A percentile compares a stretch with the other conserved stretches of the same genome.
phyloP scores from a whole-genome alignment of 2,797 vertebrate genomes.

The Vultur gryphus region DNA sequence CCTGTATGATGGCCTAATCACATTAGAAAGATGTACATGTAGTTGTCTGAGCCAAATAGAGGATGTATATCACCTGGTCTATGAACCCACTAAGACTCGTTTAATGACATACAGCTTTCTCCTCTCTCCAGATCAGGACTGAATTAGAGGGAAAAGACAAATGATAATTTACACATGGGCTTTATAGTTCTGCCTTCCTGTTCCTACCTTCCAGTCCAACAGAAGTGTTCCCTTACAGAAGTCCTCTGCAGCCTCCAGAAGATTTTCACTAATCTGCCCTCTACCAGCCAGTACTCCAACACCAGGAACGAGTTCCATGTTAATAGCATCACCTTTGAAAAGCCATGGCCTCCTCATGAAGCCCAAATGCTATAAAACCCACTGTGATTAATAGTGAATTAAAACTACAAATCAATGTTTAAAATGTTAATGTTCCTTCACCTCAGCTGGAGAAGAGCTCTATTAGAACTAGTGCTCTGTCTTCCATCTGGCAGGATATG shows the following conservation, averaged over 20 bases:
- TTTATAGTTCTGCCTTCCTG: not conserved
- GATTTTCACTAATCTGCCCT: not conserved
- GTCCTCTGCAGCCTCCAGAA: not conserved
- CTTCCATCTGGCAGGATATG: not conserved
- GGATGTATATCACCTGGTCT: slow-evolving; percentile 54
- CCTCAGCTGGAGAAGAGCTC: not conserved
- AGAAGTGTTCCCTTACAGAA: not conserved
- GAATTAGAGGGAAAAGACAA: slow-evolving; percentile 36
- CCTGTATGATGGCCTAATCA: slow-evolving; percentile 84
- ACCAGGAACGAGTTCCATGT: not conserved
- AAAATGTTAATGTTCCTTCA: not conserved
- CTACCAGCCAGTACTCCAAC: not conserved
- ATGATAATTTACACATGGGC: not conserved
- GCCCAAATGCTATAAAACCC: not conserved
- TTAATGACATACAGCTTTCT: slow-evolving; percentile 30
- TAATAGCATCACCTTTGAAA: not conserved
- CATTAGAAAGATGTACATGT: slow-evolving; percentile 85
- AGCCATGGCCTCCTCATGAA: not conserved
- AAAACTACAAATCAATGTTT: not conserved
- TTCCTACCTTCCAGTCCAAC: not conserved
- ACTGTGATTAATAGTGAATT: not conserved
- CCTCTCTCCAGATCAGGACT: slow-evolving; percentile 39
- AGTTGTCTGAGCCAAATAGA: slow-evolving; percentile 62
- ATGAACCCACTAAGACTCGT: slow-evolving; percentile 12
- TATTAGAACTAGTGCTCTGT: not conserved